Conservation (phyloP, 1,140 invertebrate species). For the Drosophila azteca region DNA sequence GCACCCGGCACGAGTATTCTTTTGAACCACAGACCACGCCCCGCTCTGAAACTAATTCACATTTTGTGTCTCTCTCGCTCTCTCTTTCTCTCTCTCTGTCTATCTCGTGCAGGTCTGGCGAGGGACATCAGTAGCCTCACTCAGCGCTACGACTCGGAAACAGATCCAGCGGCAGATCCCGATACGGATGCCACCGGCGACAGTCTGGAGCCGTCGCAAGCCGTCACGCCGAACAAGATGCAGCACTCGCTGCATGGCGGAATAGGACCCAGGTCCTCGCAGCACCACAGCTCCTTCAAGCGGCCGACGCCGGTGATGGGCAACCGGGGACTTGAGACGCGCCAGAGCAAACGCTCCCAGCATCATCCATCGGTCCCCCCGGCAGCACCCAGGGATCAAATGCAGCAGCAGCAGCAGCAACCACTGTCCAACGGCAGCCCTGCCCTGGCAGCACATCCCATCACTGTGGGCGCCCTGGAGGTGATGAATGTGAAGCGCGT, state of each 20-base stretch:
- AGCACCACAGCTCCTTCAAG: constrained; percentile 85
- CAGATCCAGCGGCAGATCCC: constrained; percentile 87
- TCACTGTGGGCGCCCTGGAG: constrained; percentile 93
- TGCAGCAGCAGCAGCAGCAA: too few species aligned
- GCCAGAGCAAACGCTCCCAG: constrained; percentile 86
- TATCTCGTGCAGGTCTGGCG: constrained; percentile 59
- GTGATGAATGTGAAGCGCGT: constrained; percentile 98
- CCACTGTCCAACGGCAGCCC: constrained; percentile 35
- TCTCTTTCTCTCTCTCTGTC: neutral
- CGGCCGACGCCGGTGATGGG: constrained; percentile 85
- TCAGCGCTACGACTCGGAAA: constrained; percentile 85
- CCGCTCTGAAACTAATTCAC: constrained; percentile 2
- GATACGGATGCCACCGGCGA: constrained; percentile 86
- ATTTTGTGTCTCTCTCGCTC: constrained; percentile 3
- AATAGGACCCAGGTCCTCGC: constrained; percentile 62
- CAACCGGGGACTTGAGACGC: constrained; percentile 84
- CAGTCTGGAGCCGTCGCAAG: constrained; percentile 68
- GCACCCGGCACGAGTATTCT: constrained; percentile 60
- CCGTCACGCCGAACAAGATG: constrained; percentile 62
- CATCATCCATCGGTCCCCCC: constrained; percentile 82
- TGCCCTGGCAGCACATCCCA: constrained; percentile 70
- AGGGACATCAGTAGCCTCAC: constrained; percentile 78
- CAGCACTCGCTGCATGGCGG: constrained; percentile 78
- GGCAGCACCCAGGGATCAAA: too few species aligned
- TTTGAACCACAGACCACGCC: neutral